Percentiles rank a stretch among this genome's conserved stretches.
These are phyloP conservation scores for Simalia tracyae DNA, from an alignment of 2,797 vertebrate genomes.

Conservation along the genomic window DNA sequence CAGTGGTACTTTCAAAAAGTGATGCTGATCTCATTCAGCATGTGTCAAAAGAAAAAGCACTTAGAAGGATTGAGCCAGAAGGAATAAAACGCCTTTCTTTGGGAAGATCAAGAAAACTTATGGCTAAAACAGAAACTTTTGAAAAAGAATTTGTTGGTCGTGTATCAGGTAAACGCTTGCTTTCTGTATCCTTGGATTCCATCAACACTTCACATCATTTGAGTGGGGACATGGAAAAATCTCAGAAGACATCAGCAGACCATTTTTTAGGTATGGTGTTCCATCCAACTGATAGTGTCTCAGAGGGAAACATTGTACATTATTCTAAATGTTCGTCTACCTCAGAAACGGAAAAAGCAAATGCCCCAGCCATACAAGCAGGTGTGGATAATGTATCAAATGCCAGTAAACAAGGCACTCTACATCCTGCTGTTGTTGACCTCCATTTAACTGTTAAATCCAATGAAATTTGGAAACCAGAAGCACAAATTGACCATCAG, in stretches of 20 bases:
- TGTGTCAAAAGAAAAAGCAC: constrained; percentile 66
- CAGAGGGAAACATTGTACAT: constrained; percentile 79
- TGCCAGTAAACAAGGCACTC: constrained; percentile 71
- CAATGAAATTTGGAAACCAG: constrained; percentile 67
- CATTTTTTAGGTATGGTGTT: constrained; percentile 73
- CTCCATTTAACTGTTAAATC: constrained; percentile 66
- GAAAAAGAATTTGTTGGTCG: constrained; percentile 52
- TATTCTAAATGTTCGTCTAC: constrained; percentile 76
- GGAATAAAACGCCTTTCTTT: constrained; percentile 72
- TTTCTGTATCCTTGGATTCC: constrained; percentile 75
- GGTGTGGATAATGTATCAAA: constrained; percentile 37
- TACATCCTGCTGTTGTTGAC: constrained; percentile 63
- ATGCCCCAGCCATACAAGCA: constrained; percentile 51
- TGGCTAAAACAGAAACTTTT: constrained; percentile 58
- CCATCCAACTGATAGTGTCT: constrained; percentile 74
- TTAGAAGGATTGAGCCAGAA: constrained; percentile 68
- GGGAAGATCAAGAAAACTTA: constrained; percentile 64
- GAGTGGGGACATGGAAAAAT: constrained; percentile 53
- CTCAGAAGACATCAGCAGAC: constrained; percentile 41
- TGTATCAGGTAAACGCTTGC: constrained; percentile 71
- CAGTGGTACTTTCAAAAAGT: constrained; percentile 58
- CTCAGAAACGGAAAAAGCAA: constrained; percentile 75
- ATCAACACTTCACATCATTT: constrained; percentile 67
- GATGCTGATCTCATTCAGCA: constrained; percentile 59
- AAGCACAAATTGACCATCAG: constrained; percentile 75